Percentiles rank a stretch among this genome's conserved stretches.
Evolutionary conservation across 2,888 invertebrate genomes (phyloP).

Genomic region (Drosophila mimica): DNA sequence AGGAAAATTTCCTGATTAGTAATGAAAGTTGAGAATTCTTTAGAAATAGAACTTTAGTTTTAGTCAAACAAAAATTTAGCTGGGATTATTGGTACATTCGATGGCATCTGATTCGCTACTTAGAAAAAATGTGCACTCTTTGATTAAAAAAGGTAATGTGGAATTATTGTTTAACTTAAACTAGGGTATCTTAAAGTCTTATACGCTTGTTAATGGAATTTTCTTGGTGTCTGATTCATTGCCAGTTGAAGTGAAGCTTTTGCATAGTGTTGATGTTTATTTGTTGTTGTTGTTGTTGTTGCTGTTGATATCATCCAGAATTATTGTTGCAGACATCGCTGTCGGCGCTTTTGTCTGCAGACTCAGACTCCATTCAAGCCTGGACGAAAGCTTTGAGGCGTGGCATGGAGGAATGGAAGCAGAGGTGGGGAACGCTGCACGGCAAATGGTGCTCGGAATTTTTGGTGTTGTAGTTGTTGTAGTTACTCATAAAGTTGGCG

Average conservation of each 20-base stretch:
- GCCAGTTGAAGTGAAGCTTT: conserved; percentile 69
- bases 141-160: background rate
- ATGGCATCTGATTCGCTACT: background rate
- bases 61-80: background rate
- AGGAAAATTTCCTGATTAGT: too few relatives aligned
- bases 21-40: too few relatives aligned
- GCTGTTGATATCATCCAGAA: conserved; percentile 59
- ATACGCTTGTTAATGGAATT: background rate
- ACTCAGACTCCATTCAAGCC: conserved; percentile 71
- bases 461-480: conserved; percentile 47
- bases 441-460: conserved; percentile 21
- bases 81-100: background rate
- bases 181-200: conserved; percentile 15
- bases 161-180: background rate
- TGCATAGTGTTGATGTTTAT: conserved; percentile 52
- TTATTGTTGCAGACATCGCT: conserved; percentile 68
- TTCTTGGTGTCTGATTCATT: conserved; percentile 69
- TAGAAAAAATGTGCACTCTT: background rate
- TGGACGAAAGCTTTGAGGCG: conserved; percentile 36
- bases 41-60: too few relatives aligned
- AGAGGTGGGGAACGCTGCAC: conserved; percentile 2
- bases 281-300: conserved; percentile 35
- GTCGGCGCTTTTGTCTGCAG: conserved; percentile 72
- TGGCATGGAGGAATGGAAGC: conserved; percentile 20
- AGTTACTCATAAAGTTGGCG: conserved; percentile 55